Evolutionary conservation across 2,797 vertebrate species (phyloP).

Genomic region (Macrochelys suwanniensis): DNA sequence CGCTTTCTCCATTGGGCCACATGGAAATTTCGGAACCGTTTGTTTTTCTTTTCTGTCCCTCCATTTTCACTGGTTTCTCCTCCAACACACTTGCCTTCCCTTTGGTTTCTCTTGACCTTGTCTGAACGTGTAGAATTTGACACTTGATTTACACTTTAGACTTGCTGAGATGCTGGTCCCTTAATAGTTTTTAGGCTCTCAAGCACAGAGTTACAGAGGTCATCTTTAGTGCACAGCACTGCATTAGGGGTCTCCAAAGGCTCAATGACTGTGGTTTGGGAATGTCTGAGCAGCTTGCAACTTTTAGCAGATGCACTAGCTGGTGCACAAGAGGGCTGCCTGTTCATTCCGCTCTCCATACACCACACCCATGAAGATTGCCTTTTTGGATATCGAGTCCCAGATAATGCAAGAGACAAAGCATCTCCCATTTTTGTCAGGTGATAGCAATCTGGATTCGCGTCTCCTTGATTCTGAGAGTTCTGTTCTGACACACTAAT

Average conservation of each 20-base stretch:
- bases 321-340: not conserved
- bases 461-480: not conserved
- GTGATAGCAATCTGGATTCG: not conserved
- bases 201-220: not conserved
- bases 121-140: not conserved
- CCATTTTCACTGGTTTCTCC: not conserved
- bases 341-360: slow-evolving; percentile 5
- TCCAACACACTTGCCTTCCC: not conserved
- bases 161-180: not conserved
- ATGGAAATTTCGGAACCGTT: not conserved
- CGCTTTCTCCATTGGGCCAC: not conserved
- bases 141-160: not conserved
- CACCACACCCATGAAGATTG: not conserved
- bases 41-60: not conserved
- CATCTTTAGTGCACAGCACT: not conserved
- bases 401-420: not conserved
- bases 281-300: not conserved
- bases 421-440: slow-evolving; percentile 1
- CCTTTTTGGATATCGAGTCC: not conserved
- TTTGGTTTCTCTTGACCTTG: not conserved
- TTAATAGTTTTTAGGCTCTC: not conserved
- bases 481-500: not conserved
- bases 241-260: not conserved
- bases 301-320: slow-evolving; percentile 1
- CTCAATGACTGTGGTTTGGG: slow-evolving; percentile 70